These are phyloP conservation scores for Sipha flava DNA, from an alignment of 1,140 invertebrate species.

Conservation along the genomic window DNA sequence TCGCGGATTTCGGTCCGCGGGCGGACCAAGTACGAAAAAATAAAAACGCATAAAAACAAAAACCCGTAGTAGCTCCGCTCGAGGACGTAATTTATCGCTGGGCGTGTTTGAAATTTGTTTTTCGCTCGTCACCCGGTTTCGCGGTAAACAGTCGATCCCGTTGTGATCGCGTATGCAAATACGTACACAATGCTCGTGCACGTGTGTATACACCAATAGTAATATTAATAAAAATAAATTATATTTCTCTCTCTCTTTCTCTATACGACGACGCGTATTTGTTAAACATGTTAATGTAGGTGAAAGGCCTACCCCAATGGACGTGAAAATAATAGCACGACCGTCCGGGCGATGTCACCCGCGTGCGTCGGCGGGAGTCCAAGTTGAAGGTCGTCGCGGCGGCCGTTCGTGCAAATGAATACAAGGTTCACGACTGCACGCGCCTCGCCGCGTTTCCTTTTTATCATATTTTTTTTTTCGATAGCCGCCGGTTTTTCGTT, in stretches of 20 bases:
- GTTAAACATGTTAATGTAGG: too few relatives aligned
- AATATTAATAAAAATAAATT: too few relatives aligned
- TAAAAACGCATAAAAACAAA: too few relatives aligned
- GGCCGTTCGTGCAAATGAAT: background rate
- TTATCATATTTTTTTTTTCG: background rate
- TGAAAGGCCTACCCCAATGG: background rate
- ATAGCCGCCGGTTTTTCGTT: background rate
- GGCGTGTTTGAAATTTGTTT: background rate
- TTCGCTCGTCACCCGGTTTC: background rate
- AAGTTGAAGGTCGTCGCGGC: background rate
- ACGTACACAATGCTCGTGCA: too few relatives aligned
- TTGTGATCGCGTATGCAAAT: background rate
- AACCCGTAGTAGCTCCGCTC: background rate
- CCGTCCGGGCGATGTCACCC: background rate
- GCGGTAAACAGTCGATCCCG: background rate
- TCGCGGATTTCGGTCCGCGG: too few relatives aligned
- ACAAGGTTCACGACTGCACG: slow-evolving; percentile 12
- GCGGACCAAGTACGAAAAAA: background rate
- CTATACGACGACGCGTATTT: too few relatives aligned
- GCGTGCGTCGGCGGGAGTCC: background rate
- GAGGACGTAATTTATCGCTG: background rate
- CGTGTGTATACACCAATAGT: too few relatives aligned
- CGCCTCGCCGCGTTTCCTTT: background rate
- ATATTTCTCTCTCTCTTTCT: too few relatives aligned
- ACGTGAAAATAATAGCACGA: background rate